phyloP scores from a whole-genome alignment of 2,888 invertebrate genomes.

The Magallana nippona region DNA sequence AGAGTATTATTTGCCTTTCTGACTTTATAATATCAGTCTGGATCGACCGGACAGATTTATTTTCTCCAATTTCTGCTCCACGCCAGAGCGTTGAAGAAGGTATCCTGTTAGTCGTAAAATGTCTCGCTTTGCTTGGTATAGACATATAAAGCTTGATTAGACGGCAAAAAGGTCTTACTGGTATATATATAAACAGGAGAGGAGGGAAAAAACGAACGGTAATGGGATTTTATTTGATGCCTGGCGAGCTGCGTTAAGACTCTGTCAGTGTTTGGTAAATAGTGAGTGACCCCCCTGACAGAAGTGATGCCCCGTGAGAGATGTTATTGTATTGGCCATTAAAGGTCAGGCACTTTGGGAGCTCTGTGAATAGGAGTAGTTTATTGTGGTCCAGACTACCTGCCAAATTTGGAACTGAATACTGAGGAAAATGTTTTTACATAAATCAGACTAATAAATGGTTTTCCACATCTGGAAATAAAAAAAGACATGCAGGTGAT shows the following conservation, averaged over 20 bases:
- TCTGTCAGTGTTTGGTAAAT: constrained; percentile 3
- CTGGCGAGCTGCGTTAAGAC: background rate
- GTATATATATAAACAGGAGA: background rate
- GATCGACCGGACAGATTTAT: constrained; percentile 23
- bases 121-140: background rate
- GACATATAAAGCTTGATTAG: constrained; percentile 24
- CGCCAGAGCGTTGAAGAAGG: background rate
- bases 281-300: background rate
- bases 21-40: background rate
- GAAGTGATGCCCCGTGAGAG: background rate
- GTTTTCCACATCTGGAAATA: no score
- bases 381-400: no score
- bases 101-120: background rate
- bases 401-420: no score
- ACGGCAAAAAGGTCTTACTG: background rate
- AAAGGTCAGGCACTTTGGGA: background rate
- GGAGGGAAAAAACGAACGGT: background rate
- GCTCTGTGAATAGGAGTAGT: background rate
- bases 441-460: no score
- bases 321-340: background rate
- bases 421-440: no score
- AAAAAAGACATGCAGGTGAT: no score
- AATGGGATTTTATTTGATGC: constrained; percentile 5
- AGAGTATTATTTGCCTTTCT: background rate
- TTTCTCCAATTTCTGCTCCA: constrained; percentile 2